Evolutionary conservation across 2,113 vertebrate genomes (phyloP).

Genomic region (Saguinus midas): DNA sequence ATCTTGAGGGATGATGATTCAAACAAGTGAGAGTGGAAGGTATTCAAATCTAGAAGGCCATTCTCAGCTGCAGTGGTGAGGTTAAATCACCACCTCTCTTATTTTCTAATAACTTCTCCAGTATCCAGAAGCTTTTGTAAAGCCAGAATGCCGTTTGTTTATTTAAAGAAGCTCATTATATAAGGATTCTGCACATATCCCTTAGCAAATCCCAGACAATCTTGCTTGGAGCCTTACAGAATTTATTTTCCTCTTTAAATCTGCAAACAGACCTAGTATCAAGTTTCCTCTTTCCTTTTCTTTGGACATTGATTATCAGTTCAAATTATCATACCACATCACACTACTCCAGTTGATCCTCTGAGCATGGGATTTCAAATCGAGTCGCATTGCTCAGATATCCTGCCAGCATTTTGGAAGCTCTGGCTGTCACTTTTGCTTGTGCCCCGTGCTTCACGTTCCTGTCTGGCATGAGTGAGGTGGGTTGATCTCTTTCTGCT

Average conservation of each 20-base stretch:
- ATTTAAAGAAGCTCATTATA: conserved; percentile 72
- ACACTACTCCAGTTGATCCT: background rate
- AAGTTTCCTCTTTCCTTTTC: background rate
- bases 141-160: conserved; percentile 66
- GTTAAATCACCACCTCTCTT: background rate
- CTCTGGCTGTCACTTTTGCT: background rate
- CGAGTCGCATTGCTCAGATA: background rate
- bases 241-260: conserved; percentile 65
- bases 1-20: background rate
- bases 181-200: conserved; percentile 63
- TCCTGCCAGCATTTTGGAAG: background rate
- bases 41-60: background rate
- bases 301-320: background rate
- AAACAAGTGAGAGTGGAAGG: background rate
- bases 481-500: background rate
- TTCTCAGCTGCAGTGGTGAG: background rate
- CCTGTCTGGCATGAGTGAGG: background rate
- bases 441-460: background rate
- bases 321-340: background rate
- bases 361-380: background rate
- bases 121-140: conserved; percentile 50
- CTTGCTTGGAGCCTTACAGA: conserved; percentile 54
- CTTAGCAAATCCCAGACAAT: conserved; percentile 69
- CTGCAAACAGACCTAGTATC: conserved; percentile 44
- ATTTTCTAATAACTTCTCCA: conserved; percentile 59